Base-by-base conservation (phyloP, 2,888 invertebrate species). In the Artemia sp. region DNA sequence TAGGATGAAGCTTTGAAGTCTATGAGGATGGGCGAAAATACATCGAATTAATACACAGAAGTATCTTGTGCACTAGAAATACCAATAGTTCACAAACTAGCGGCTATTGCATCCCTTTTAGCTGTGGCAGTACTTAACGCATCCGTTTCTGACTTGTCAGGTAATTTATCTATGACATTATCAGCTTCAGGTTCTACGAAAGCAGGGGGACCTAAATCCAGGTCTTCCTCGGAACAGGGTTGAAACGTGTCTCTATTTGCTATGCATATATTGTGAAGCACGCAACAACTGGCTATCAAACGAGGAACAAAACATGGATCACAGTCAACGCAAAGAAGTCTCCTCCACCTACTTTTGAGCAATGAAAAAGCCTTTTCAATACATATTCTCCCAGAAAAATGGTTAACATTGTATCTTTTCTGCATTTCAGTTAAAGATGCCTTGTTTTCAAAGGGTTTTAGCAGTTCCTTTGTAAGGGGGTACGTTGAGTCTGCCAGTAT, bases 401-500 rank as follows among this genome's bases (percentile, higher is more conserved):
- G 67, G 12, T 38, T 66, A 1, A 24, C 38, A 51, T 73, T 73
- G 67, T 58, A 73, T 9, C 71, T 69, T 52, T 24, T 58, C 67
- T 73, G 72, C 11, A 11, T 8, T 8, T 50, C 38, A 12, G 72
- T 71, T 24, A 73, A 66, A 52, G 69, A 66, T 6, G 72, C 73
- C 51, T 68, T 70, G 58, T 72, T 67, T 68, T 67, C 53, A 67
- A 71, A 73, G 11, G 73, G 73, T 12, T 72, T 70, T n/a, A 73
- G 50, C 8, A 72, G 70, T 38, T 58, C 51, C 10, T 67, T 12
- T n/a, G 38, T 52, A n/a, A 72, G 14, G 10, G 72, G 71, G 69
- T 73, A 73, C 12, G 73, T 73, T 51, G 68, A 70, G 53, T 73
- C 72, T 19, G 72, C 73, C 24, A 73, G 67, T 12, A 72, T 50